Base-by-base conservation (phyloP, 2,797 vertebrate species). In the Lepidocolaptes lacrymiger region DNA sequence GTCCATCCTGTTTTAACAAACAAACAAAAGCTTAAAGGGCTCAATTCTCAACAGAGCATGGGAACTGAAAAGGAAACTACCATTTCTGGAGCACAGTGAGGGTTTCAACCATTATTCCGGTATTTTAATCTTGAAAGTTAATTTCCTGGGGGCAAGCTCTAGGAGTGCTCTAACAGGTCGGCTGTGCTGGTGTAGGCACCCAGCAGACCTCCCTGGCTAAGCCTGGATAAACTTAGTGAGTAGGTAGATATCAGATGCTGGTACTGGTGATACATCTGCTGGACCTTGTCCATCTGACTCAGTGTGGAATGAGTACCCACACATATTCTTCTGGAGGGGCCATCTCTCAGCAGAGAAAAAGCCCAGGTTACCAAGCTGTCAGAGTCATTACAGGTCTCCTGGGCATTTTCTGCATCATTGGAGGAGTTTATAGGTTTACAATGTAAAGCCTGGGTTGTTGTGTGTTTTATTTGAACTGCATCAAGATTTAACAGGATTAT, bases 1-100 rank as follows among this genome's bases (percentile, higher is more conserved):
- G 64, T 71, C 72, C 51, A 80, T 75, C 54, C 61, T 71, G 16
- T 51, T 77, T 89, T 83, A 91, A 72, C 64, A 91, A 92, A 91
- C 28, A 91, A 93, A 71, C 12, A 2, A 77, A 80, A 91, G 39
- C 44, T 88, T 69, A 71, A 62, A 77, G 37, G 54, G 14, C 64
- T 95, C 49, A 49, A 61, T 49, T 93, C 84, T 80, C 84, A 91
- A 24, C 61, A 68, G 56, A 9, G 24, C 26, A 39, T 26, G 23
- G 83, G n/a, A 71, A 58, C 24, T 48, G 12, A 62, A 64, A 79
- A 56, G 23, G 32, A 83, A 89, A 58, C 64, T 66, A 41, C 56
- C 2, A 3, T 30, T 91, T 46, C 64, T 93, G 68, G 56, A 81
- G 36, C 5, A 7, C 28, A 11, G 22, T 0, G 0, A 67, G 20